These are phyloP conservation scores for Apotomis capreana DNA, from an alignment of 2,888 invertebrate species.

Conservation along the genomic window DNA sequence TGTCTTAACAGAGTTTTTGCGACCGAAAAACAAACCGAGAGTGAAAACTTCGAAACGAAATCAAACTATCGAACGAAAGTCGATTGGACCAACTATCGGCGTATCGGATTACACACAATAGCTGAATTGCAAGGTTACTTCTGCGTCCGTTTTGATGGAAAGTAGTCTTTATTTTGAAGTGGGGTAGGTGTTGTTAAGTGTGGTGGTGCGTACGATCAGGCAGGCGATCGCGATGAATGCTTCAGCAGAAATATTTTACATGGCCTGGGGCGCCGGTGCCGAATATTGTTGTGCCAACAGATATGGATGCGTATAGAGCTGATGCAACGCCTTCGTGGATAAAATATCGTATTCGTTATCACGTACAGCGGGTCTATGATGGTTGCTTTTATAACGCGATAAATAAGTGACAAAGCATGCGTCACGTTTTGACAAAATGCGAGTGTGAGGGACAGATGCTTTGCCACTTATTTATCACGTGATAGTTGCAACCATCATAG, in stretches of 20 bases:
- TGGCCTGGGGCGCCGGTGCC: slow-evolving; percentile 75
- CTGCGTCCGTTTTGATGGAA: slow-evolving; percentile 45
- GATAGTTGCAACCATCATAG: no score
- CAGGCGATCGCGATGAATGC: slow-evolving; percentile 81
- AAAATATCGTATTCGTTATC: not conserved
- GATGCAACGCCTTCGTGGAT: slow-evolving; percentile 46
- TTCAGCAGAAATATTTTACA: slow-evolving; percentile 83
- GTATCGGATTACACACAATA: slow-evolving; percentile 76
- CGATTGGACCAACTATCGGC: slow-evolving; percentile 71
- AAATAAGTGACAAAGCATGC: no score
- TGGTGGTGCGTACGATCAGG: slow-evolving; percentile 71
- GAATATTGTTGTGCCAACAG: slow-evolving; percentile 81
- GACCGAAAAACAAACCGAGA: slow-evolving; percentile 44
- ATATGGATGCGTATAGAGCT: slow-evolving; percentile 61
- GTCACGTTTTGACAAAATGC: no score
- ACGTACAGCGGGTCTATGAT: no score
- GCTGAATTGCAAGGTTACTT: slow-evolving; percentile 60
- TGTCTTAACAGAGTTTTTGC: slow-evolving; percentile 17
- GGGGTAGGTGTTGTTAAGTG: slow-evolving; percentile 54
- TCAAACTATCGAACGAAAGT: slow-evolving; percentile 72
- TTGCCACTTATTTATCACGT: no score
- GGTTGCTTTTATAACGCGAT: no score
- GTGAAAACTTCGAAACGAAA: slow-evolving; percentile 64
- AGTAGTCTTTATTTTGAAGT: slow-evolving; percentile 54
- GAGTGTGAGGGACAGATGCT: no score